A percentile compares a stretch with the other conserved stretches of the same genome.
These are phyloP conservation scores for Octonoba sinensis DNA, from an alignment of 2,888 invertebrate species.

Conservation along the genomic window DNA sequence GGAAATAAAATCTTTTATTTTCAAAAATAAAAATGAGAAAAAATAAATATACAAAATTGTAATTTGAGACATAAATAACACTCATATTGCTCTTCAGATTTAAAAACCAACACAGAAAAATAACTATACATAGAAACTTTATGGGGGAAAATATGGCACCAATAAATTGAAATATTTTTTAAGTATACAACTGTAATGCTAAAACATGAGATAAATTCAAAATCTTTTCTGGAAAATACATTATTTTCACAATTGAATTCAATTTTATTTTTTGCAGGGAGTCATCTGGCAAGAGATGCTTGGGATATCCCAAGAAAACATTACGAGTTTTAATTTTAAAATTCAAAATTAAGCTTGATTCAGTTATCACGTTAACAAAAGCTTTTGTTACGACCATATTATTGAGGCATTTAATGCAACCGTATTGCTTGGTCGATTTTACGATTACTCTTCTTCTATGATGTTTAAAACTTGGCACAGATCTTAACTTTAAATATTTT, in stretches of 20 bases:
- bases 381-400: not conserved
- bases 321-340: not conserved
- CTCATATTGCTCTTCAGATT: too few species aligned
- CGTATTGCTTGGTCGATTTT: not conserved
- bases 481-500: conserved; percentile 5
- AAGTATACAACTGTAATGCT: not conserved
- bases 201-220: conserved; percentile 30
- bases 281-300: conserved; percentile 21
- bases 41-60: too few species aligned
- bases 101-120: too few species aligned
- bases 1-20: too few species aligned
- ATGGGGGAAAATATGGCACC: too few species aligned
- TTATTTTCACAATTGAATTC: not conserved
- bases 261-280: conserved; percentile 10
- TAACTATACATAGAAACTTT: too few species aligned
- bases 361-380: conserved; percentile 16
- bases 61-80: too few species aligned
- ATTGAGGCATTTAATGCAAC: not conserved
- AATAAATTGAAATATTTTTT: too few species aligned
- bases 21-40: too few species aligned
- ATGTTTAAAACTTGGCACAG: not conserved
- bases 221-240: conserved; percentile 9
- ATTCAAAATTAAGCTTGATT: conserved; percentile 9
- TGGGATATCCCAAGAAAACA: conserved; percentile 25
- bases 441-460: too few species aligned